phyloP scores from a whole-genome alignment of 2,888 invertebrate species.

The Neelides folsomi region DNA sequence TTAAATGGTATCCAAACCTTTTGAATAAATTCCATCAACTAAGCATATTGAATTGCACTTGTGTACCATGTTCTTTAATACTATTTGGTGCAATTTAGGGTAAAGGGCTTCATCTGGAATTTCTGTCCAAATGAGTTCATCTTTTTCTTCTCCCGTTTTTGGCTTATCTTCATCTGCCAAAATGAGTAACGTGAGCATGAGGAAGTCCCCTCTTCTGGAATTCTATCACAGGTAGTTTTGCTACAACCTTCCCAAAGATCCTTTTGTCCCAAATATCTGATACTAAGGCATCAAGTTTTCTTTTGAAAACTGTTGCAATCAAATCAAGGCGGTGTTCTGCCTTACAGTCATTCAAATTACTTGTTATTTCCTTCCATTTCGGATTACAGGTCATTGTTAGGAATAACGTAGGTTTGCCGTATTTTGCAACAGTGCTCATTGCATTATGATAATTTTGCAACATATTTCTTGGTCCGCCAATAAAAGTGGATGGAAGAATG shows the following conservation, averaged over 20 bases:
- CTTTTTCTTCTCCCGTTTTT: conserved; percentile 9
- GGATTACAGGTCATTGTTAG: conserved; percentile 13
- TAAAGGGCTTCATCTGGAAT: conserved; percentile 23
- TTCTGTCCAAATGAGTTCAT: conserved; percentile 28
- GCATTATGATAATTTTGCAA: conserved; percentile 5
- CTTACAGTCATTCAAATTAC: neutral
- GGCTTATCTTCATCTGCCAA: conserved; percentile 18
- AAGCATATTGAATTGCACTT: conserved; percentile 16
- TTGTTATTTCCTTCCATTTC: conserved; percentile 9
- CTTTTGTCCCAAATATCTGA: neutral
- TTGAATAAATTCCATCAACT: conserved; percentile 29
- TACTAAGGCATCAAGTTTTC: conserved; percentile 6
- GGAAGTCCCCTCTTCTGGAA: conserved; percentile 32
- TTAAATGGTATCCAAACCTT: too few species aligned
- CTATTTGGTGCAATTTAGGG: conserved; percentile 15
- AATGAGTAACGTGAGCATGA: conserved; percentile 21
- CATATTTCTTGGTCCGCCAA: conserved; percentile 32
- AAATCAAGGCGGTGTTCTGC: conserved; percentile 5
- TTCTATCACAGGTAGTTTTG: conserved; percentile 23
- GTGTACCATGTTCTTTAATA: conserved; percentile 29
- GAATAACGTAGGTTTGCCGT: conserved; percentile 10
- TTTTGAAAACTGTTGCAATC: conserved; percentile 6
- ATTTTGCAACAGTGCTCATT: conserved; percentile 6
- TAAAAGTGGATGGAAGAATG: conserved; percentile 32
- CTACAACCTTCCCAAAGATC: conserved; percentile 6